Conservation (phyloP, 2,113 vertebrate species). For the Pithys albifrons region DNA sequence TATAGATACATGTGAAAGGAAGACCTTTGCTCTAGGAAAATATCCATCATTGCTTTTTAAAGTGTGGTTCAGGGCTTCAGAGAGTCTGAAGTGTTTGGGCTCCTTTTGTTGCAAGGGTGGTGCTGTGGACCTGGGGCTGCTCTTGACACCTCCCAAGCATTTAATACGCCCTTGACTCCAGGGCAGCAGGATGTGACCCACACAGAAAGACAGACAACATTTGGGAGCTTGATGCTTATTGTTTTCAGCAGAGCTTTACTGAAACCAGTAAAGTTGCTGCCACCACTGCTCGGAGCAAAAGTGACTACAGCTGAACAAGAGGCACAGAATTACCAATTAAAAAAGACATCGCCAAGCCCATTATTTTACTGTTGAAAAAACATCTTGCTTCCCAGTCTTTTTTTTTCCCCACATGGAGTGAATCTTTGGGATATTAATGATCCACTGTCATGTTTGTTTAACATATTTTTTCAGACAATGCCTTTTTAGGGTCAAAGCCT, state of each 20-base stretch:
- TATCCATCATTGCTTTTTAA: not conserved
- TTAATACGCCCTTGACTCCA: not conserved
- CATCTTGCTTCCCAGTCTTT: not conserved
- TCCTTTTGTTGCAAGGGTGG: not conserved
- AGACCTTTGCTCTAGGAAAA: slow-evolving; percentile 30
- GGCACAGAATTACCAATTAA: slow-evolving; percentile 37
- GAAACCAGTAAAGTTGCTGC: slow-evolving; percentile 17
- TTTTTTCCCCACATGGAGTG: slow-evolving; percentile 16
- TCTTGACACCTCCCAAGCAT: not conserved
- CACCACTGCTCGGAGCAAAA: not conserved
- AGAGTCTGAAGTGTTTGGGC: not conserved
- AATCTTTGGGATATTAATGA: slow-evolving; percentile 41
- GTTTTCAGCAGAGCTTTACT: slow-evolving; percentile 31
- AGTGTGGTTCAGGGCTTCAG: not conserved
- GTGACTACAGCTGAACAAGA: slow-evolving; percentile 49
- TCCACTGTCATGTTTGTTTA: slow-evolving; percentile 35
- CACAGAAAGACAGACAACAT: not conserved
- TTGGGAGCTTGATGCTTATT: slow-evolving; percentile 15
- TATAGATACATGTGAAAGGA: not conserved
- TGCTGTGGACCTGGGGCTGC: not conserved
- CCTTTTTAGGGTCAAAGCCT: slow-evolving; percentile 49
- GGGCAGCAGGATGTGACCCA: slow-evolving; percentile 2
- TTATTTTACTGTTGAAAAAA: slow-evolving; percentile 46
- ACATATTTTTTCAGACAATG: slow-evolving; percentile 27
- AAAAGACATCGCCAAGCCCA: not conserved